A percentile compares a stretch with the other conserved stretches of the same genome.
These are phyloP conservation scores for Oeneis ivallda DNA, from an alignment of 2,888 invertebrate species.

Conservation along the genomic window DNA sequence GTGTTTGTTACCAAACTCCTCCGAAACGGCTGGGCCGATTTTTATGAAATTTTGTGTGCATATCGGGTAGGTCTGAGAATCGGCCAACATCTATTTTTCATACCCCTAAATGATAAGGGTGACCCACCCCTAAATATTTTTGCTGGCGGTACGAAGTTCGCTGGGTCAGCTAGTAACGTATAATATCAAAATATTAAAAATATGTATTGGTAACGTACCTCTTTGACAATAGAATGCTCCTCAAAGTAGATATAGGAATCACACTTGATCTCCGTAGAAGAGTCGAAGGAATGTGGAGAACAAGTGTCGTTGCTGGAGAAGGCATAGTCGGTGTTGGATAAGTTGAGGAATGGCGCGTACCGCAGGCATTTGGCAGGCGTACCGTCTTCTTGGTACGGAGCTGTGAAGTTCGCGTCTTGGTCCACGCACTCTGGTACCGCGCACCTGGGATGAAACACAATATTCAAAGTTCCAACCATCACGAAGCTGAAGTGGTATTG, in stretches of 20 bases:
- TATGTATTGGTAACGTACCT: constrained; percentile 50
- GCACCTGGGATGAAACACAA: constrained; percentile 54
- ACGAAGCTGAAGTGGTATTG: no score
- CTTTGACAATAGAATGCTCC: constrained; percentile 73
- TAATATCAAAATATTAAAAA: no score
- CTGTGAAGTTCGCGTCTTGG: constrained; percentile 61
- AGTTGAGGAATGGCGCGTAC: constrained; percentile 56
- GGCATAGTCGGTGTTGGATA: constrained; percentile 45
- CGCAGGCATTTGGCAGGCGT: constrained; percentile 61
- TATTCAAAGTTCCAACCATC: neutral
- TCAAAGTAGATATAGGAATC: constrained; percentile 69
- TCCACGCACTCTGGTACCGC: constrained; percentile 69
- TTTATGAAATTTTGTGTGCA: no score
- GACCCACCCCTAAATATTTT: no score
- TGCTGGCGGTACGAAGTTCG: no score
- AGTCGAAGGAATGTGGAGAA: constrained; percentile 63
- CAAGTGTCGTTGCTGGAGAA: constrained; percentile 51
- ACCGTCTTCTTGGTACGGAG: constrained; percentile 62
- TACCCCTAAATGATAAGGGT: no score
- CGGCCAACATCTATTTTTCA: no score
- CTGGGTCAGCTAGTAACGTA: no score
- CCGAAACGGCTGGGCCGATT: no score
- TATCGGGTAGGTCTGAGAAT: no score
- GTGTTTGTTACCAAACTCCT: no score
- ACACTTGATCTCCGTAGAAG: constrained; percentile 60